Base-by-base conservation (phyloP, 2,113 vertebrate species). In the Anoplopoma fimbria region DNA sequence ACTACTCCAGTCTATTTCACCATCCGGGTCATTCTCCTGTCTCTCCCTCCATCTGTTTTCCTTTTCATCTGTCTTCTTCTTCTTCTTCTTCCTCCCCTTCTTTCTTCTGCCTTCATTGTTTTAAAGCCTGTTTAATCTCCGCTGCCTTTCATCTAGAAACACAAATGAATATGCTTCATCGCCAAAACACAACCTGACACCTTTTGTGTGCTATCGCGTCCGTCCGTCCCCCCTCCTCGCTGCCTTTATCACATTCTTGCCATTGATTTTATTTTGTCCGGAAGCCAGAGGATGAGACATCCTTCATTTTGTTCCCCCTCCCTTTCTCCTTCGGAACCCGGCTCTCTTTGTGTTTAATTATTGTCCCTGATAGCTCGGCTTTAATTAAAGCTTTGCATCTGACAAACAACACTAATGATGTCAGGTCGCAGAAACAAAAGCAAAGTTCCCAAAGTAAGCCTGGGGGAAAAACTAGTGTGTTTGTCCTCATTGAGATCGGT, bases 371-470 rank as follows among this genome's bases (percentile, higher is more conserved):
- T 73, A 82, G 55, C 84, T 57, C 42, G n/a, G 47, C 81, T 86
- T 89, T 86, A 89, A 87, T 92, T 89, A 87, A 89, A 87, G 58
- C 60, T 51, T 49, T 73, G 68, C 47, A 55, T 71, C 83, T 86
- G 80, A 88, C 84, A 88, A 86, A 81, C 81, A 80, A 34, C 67
- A 65, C 51, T 82, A 83, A 90, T 85, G 29, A 80, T 84, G 75
- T 85, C 67, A 67, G 71, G 49, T 69, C 47, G 53, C 61, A 6
- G 14, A 74, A 36, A 49, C 57, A 82, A 84, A 84, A 69, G 49
- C 49, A 88, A 84, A 57, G 38, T 68, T 86, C 23, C 9, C 27
- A 81, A 78, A 72, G 58, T 68, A 9, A 65, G 1, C 33, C 14
- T 0, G 0, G 25, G 23, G 25, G 25, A 33, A 27, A 38, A 42